Evolutionary conservation across 2,797 vertebrate genomes (phyloP).

Genomic region (Fistularia commersonii): DNA sequence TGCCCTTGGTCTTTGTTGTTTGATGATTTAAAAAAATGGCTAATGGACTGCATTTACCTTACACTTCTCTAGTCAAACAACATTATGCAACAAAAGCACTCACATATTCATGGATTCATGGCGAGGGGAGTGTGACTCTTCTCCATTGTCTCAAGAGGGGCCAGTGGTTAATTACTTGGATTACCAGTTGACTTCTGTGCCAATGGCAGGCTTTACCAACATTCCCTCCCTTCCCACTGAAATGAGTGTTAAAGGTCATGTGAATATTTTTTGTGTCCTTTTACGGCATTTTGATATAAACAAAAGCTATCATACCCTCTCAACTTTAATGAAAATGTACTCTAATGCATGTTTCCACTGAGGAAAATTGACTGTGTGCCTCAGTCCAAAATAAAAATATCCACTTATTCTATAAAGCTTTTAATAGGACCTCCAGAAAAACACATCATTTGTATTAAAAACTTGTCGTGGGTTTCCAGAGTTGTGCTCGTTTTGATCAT

Average conservation of each 20-base stretch:
- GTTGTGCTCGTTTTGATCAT: slow-evolving; percentile 1
- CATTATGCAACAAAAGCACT: too few species aligned
- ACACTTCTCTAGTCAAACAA: too few species aligned
- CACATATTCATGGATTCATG: too few species aligned
- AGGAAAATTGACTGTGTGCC: slow-evolving; percentile 2
- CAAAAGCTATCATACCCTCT: slow-evolving; percentile 4
- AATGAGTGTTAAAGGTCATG: slow-evolving; percentile 19
- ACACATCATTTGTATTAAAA: slow-evolving; percentile 10
- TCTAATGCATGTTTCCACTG: slow-evolving; percentile 18
- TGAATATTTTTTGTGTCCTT: slow-evolving; percentile 1
- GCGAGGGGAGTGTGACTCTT: too few species aligned
- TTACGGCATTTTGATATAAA: background rate
- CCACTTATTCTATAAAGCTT: slow-evolving; percentile 6
- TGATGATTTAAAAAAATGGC: too few species aligned
- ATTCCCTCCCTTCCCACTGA: slow-evolving; percentile 3
- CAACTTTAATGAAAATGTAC: slow-evolving; percentile 36
- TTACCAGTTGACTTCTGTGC: too few species aligned
- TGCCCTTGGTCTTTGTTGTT: too few species aligned
- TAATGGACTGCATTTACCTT: too few species aligned
- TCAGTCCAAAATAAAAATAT: slow-evolving; percentile 6
- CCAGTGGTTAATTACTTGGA: too few species aligned
- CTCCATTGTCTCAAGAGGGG: too few species aligned
- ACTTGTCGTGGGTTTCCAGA: slow-evolving; percentile 32
- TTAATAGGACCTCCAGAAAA: slow-evolving; percentile 6
- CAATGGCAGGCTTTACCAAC: too few species aligned